phyloP scores from a whole-genome alignment of 2,888 invertebrate genomes.

The Cryptosula pallasiana region DNA sequence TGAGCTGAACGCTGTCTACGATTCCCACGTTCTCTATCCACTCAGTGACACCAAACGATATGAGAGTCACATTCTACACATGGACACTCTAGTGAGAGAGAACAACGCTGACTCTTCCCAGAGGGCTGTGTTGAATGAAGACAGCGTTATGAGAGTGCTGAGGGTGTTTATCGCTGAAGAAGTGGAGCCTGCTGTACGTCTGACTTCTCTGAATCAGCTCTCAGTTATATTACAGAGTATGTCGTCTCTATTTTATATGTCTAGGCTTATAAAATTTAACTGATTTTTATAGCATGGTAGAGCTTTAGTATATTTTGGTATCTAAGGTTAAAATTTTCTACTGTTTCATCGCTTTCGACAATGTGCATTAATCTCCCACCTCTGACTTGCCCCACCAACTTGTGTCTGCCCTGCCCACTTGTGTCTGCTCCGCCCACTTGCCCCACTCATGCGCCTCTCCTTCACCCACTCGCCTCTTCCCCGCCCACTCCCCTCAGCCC shows the following conservation, averaged over 20 bases:
- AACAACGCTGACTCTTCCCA: not conserved
- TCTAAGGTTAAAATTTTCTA: not conserved
- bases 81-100: not conserved
- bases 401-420: too few relatives aligned
- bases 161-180: constrained; percentile 43
- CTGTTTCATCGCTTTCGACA: not conserved
- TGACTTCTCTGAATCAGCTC: constrained; percentile 48
- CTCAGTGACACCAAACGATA: not conserved
- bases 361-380: too few relatives aligned
- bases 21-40: not conserved
- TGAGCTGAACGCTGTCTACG: not conserved
- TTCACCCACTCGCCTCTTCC: too few relatives aligned
- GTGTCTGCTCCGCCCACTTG: too few relatives aligned
- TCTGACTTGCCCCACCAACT: too few relatives aligned
- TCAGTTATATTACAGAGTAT: constrained; percentile 47
- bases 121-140: constrained; percentile 28
- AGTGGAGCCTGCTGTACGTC: constrained; percentile 44
- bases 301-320: not conserved
- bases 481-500: too few relatives aligned
- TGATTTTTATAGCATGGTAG: not conserved
- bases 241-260: not conserved
- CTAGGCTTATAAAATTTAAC: too few relatives aligned
- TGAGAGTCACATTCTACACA: not conserved
- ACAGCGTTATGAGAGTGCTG: constrained; percentile 44
- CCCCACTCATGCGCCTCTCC: too few relatives aligned